These are phyloP conservation scores for Callaeas wilsoni DNA, from an alignment of 2,113 vertebrate species.

Conservation along the genomic window DNA sequence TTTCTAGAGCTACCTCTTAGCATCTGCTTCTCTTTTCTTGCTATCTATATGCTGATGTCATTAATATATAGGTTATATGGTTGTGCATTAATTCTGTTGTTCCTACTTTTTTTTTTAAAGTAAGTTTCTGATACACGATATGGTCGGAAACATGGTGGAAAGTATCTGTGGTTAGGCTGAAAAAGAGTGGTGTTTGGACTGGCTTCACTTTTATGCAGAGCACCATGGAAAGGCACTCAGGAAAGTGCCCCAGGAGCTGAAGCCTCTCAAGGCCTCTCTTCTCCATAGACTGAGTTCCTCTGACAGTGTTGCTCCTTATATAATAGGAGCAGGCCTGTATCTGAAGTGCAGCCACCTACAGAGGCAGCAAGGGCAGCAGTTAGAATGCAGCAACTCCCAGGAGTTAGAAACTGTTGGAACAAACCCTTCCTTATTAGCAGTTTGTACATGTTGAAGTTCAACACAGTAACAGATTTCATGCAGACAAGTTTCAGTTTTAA, in stretches of 20 bases:
- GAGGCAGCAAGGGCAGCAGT: background rate
- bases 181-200: background rate
- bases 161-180: background rate
- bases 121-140: background rate
- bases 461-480: background rate
- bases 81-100: background rate
- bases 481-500: background rate
- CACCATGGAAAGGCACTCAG: background rate
- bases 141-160: background rate
- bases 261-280: background rate
- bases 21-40: background rate
- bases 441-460: background rate
- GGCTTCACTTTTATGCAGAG: background rate
- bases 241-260: background rate
- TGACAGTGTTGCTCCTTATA: background rate
- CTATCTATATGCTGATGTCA: background rate
- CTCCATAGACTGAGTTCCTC: background rate
- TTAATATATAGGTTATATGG: background rate
- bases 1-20: background rate
- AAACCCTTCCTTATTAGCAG: background rate
- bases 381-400: background rate
- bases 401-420: background rate
- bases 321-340: background rate
- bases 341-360: background rate
- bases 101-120: background rate